Evolutionary conservation across 2,888 invertebrate genomes (phyloP).

Genomic region (Lasioglossum vierecki): DNA sequence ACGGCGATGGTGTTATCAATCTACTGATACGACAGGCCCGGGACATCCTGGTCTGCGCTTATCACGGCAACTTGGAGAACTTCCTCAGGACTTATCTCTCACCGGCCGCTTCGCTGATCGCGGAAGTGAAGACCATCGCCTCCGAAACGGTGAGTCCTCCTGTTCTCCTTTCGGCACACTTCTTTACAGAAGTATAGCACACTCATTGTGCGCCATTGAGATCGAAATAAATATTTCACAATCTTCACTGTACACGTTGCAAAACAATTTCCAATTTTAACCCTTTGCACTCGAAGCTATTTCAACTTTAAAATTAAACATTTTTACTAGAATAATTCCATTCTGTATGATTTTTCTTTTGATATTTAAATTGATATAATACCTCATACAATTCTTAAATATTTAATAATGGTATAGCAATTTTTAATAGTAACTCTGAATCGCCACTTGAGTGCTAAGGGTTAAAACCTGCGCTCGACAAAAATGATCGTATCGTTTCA

Average conservation of each 20-base stretch:
- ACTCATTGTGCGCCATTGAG: neutral
- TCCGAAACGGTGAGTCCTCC: conserved; percentile 77
- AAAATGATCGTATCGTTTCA: no score
- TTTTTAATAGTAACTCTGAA: no score
- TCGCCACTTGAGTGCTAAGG: no score
- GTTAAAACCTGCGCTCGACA: no score
- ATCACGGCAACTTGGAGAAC: conserved; percentile 87
- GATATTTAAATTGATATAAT: no score
- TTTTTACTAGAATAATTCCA: no score
- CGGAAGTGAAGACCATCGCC: conserved; percentile 84
- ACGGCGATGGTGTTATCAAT: conserved; percentile 86
- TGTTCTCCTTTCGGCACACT: neutral
- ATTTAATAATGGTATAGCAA: no score
- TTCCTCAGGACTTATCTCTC: conserved; percentile 88
- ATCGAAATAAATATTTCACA: neutral
- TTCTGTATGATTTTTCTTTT: no score
- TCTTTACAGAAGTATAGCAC: neutral
- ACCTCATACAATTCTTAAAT: no score
- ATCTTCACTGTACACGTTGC: no score
- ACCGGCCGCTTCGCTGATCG: conserved; percentile 86
- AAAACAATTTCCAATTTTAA: neutral
- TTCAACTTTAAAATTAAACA: no score
- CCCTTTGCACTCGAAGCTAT: no score
- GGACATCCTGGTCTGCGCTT: conserved; percentile 88
- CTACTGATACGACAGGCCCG: conserved; percentile 89